Base-by-base conservation (phyloP, 1,140 invertebrate species). In the Muscidifurax raptorellus region DNA sequence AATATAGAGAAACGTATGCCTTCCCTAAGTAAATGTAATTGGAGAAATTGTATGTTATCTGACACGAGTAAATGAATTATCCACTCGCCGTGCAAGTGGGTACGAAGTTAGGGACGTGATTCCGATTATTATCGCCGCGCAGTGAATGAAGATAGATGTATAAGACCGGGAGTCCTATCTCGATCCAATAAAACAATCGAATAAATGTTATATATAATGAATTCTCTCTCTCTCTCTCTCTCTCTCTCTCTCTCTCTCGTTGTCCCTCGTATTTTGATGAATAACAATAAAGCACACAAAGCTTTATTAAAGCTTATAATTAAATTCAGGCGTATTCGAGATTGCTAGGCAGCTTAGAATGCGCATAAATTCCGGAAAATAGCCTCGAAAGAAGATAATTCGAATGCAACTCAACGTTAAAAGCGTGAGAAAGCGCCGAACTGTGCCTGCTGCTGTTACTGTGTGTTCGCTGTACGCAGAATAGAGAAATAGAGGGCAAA, bases 281-380 rank as follows among this genome's bases (percentile, higher is more conserved):
- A 52, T 52, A 52, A 40, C 36, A 40, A 10, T n/a, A 12, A 0
- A 18, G 69, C 30, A 30, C 12, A 18, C 12, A 3, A 52, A 52
- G 75, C 47, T 3, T 64, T 36, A 40, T 69, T 69, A 80, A 18
- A 69, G 22, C 69, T 40, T 9, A 15, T 59, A 74, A 74, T 82
- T 72, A 82, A 82, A 74, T 82, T 74, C 40, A 32, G 13, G 4
- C 2, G 30, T 22, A 64, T 74, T 78, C 13, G 4, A n/a, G 52
- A 36, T 25, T 81, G 44, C 3, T 2, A 67, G 4, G 74, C 69
- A 44, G 64, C 52, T 67, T 47, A 44, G 66, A 80, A 80, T 80
- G 66, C 64, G 66, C 66, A 78, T 79, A 71, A 71, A 80, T 80
- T 80, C 22, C 3, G 1, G 59, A 30, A 71, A 80, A 80, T 71